Base-by-base conservation (phyloP, 2,113 vertebrate species). In the Leiothrix lutea region DNA sequence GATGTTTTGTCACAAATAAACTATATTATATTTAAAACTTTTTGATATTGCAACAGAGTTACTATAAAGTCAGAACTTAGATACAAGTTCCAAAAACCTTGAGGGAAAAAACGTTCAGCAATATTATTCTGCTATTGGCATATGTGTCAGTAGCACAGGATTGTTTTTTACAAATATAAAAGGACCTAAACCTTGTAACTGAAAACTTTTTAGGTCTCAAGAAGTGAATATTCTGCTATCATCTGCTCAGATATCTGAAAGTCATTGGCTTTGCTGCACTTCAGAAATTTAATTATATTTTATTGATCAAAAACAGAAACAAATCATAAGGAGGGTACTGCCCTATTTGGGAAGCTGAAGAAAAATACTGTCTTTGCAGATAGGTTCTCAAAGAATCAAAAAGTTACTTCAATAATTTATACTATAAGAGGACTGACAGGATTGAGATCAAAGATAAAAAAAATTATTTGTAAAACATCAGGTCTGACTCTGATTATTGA, bases 331-430 rank as follows among this genome's bases (percentile, higher is more conserved):
- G 62, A 84, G 36, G 72, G 29, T 42, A 91, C 65, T 94, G 88
- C 35, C 79, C 65, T 97, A 56, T 94, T 86, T 93, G 93, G 85
- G 69, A 94, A 93, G 56, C 51, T 88, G 51, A 80, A 93, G 65
- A 80, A 69, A 86, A 92, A 74, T 29, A 77, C 79, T 83, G 88
- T 88, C 71, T 86, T 93, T 93, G 90, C 93, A 93, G 92, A 88
- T 4, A 90, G 72, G 23, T 18, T 88, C 93, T 86, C 92, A 90
- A 88, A 95, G 71, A 97, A 96, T 86, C 90, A 94, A 83, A 83
- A 96, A 93, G 71, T 90, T 80, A 77, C 72, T 90, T 97, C 91
- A 97, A 97, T 96, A 94, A 97, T 96, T 97, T 96, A 96, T 95
- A 95, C 14, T 84, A 71, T 64, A 96, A 96, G 92, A 96, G 75